Conservation (phyloP, 1,140 invertebrate species). For the Drosophila prosaltans region DNA sequence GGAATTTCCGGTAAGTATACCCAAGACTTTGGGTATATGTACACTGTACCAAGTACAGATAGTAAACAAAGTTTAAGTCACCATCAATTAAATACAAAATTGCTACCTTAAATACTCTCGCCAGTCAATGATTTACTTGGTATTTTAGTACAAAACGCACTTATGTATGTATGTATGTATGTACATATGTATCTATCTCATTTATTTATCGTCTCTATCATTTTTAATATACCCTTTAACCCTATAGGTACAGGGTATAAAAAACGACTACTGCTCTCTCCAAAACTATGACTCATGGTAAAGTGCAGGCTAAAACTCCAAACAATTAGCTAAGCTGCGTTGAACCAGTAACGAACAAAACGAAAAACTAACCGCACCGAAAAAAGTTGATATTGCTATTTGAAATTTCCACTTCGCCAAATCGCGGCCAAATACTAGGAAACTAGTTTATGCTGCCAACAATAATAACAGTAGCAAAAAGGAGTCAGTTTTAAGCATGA, state of each 20-base stretch:
- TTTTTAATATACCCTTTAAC: not conserved
- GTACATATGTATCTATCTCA: too few relatives aligned
- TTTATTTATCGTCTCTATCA: too few relatives aligned
- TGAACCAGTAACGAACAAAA: slow-evolving; percentile 39
- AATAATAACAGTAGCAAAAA: slow-evolving; percentile 27
- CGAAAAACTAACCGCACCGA: slow-evolving; percentile 2
- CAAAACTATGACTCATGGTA: slow-evolving; percentile 50
- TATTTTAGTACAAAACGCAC: too few relatives aligned
- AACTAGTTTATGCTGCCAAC: slow-evolving; percentile 65
- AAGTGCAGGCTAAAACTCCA: slow-evolving; percentile 19
- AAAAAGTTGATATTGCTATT: slow-evolving; percentile 53
- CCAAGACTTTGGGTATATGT: too few relatives aligned
- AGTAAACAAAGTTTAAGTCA: too few relatives aligned
- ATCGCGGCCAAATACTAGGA: slow-evolving; percentile 55
- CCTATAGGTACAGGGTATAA: slow-evolving; percentile 23
- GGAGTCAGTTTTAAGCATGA: slow-evolving; percentile 51
- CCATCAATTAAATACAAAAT: too few relatives aligned
- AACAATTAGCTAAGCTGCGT: slow-evolving; percentile 50
- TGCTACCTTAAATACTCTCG: too few relatives aligned
- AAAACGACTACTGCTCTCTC: slow-evolving; percentile 6
- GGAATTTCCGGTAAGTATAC: slow-evolving; percentile 56
- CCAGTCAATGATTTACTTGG: too few relatives aligned
- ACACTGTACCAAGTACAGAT: too few relatives aligned
- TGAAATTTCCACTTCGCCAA: slow-evolving; percentile 68
- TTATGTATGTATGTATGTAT: too few relatives aligned